Base-by-base conservation (phyloP, 2,888 invertebrate species). In the Drosophila siamana region DNA sequence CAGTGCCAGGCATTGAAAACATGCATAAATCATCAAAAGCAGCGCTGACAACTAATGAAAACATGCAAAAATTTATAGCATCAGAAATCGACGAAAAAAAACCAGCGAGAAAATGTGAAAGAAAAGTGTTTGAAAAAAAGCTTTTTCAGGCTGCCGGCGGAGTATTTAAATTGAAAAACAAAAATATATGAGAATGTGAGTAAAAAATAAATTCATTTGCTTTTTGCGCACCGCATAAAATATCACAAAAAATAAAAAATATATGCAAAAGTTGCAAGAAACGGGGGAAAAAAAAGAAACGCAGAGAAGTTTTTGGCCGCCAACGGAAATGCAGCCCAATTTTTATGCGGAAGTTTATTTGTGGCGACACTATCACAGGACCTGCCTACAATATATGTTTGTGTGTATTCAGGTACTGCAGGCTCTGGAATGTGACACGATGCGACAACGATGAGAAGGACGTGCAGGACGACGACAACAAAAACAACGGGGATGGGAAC, bases 11-110 rank as follows among this genome's bases (percentile, higher is more conserved):
- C 77, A 75, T 79, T 80, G 77, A 85, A 85, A 86, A 79, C 85
- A 88, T 83, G 86, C 85, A 85, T 85, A 85, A 85, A 85, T 85
- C 85, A 85, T 80, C 86, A 86, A 88, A 87, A 80, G 85, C 86
- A 69, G 64, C 66, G 74, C 84, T 77, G 84, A 83, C 84, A 85
- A 86, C 88, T 86, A 88, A 88, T 85, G 88, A 85, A 85, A 85
- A 88, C 86, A 80, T 86, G 82, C 79, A 87, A 69, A 84, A 84
- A 84, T 87, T 80, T 84, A 87, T 84, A 65, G 80, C 83, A 63
- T 55, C 51, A 57, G 55, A 65, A 79, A 82, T 75, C 52, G 59
- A 66, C 54, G 22, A 50, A 38, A 56, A 56, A 69, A 61, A 47
- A 38, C 2, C 3, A 36, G 9, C 9, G 28, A 22, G 43, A 43